Evolutionary conservation across 1,140 invertebrate species (phyloP), one percentile per base, ranked within the genome.

Genomic region (Plutomurus gul): DNA sequence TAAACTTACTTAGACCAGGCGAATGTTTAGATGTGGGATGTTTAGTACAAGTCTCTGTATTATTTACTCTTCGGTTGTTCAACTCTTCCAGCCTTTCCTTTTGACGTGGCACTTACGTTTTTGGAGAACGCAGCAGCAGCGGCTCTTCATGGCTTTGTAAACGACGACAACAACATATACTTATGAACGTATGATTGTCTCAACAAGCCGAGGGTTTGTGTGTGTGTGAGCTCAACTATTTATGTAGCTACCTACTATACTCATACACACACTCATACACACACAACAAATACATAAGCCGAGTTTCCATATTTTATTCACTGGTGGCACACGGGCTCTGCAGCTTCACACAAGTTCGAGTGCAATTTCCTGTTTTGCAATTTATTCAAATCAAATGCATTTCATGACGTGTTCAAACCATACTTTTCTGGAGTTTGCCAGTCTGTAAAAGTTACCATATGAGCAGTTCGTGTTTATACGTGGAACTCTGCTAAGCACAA

Each of bases 281-380:
- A 51, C 27, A 65, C n/a, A 65, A 65, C 18, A 27, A 65, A 65
- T 33, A 30, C 47, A 18, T 33, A 25, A 65, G 56, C 16, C n/a
- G n/a, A n/a, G n/a, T n/a, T n/a, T n/a, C n/a, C n/a, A n/a, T n/a
- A n/a, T n/a, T n/a, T 65, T 65, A 65, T 65, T 65, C 56, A 65
- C 36, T 65, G 27, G 36, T 65, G 56, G 33, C 56, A 65, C 13
- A 65, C 18, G 56, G 56, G 27, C 56, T 27, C 16, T 33, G 56
- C 56, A 13, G 36, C 30, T 65, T 65, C 56, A 65, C 56, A 65
- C 56, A 65, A 65, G 56, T 65, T 65, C 56, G 56, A 65, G 56
- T 65, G 56, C 56, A 65, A 65, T 65, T 65, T 65, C 56, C 56
- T 65, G 56, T 65, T 65, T 65, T 65, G 56, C 56, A 65, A 65